Evolutionary conservation across 2,797 vertebrate genomes (phyloP), one percentile per base, ranked within the genome.

Genomic region (Peromyscus melanophrys): DNA sequence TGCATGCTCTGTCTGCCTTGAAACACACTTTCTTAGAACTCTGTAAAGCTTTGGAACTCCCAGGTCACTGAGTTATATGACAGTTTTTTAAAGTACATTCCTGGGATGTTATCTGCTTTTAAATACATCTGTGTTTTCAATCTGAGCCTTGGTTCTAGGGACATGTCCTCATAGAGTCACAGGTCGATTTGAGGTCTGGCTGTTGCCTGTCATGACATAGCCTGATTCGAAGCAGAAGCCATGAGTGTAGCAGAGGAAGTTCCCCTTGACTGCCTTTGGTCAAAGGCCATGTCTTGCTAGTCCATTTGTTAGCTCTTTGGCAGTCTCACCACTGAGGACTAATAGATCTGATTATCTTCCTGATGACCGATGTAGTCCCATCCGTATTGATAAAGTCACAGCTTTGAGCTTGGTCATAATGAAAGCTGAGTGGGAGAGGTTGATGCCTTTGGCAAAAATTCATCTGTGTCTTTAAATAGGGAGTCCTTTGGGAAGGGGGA

Each of bases 371-470:
- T 69, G 87, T 84, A 89, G 67, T 86, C 90, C 77, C 73, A 91
- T 61, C 63, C 94, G 89, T 97, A 97, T 95, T 92, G 94, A 97
- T 92, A 97, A 95, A 97, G 55, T 55, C 88, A 96, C 78, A 89
- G 69, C 78, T 96, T 86, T 89, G 29, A 7, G 0, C 76, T 92
- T 46, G 46, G 71, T 77, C 16, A 10, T 93, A 97, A 92, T 95
- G 94, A 97, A 95, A 93, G 23, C 59, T 90, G 94, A 95, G 73
- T 59, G 55, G 21, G 29, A 37, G 75, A 29, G 27, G 25, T 93
- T 75, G 71, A 95, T 96, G 91, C 46, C 59, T 95, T 96, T 73
- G 63, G 67, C 89, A 76, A 96, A 90, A 83, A 96, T 49, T 96
- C 90, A 92, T 93, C 52, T 73, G 63, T 92, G 75, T n/a, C 77